Base-by-base conservation (phyloP, 2,888 invertebrate species). In the Sipha maydis region DNA sequence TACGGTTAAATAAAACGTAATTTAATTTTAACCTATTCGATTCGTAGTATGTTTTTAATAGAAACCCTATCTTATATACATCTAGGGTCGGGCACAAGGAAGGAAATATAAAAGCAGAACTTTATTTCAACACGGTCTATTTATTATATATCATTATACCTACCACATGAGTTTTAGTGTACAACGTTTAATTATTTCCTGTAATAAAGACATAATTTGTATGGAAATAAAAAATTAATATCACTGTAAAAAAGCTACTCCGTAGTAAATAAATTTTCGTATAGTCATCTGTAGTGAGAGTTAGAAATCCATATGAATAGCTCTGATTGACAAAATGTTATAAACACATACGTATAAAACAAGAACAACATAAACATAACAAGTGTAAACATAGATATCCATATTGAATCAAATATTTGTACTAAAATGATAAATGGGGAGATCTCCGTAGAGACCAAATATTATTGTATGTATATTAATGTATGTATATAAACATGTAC, bases 331-430 rank as follows among this genome's bases (percentile, higher is more conserved):
- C 61, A 75, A 84, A 84, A 67, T 67, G n/a, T 28, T 75, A 84
- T 38, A 75, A 48, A 48, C 48, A 61, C 75, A 61, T 79, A 11
- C 67, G 38, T 41, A 67, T 31, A 75, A 75, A 84, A 84, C 9
- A 61, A 84, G 61, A 61, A 76, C 56, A 56, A 84, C 75, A 28
- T n/a, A n/a, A n/a, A n/a, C n/a, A n/a, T n/a, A n/a, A n/a, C n/a
- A 76, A 41, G 28, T 84, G 84, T 76, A 84, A 84, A 84, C 75
- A 75, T 76, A 34, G 34, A 61, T n/a, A 61, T 84, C 38, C 61
- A 61, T n/a, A 56, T 28, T 75, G 83, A 83, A 75, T 83, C 75
- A 75, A 83, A 75, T 83, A 83, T 83, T 56, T 83, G 56, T 83
- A 41, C 41, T 84, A n/a, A 38, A 71, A 76, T 76, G 48, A 84